Evolutionary conservation across 2,797 vertebrate species (phyloP).

Genomic region (Tragopan temminckii): DNA sequence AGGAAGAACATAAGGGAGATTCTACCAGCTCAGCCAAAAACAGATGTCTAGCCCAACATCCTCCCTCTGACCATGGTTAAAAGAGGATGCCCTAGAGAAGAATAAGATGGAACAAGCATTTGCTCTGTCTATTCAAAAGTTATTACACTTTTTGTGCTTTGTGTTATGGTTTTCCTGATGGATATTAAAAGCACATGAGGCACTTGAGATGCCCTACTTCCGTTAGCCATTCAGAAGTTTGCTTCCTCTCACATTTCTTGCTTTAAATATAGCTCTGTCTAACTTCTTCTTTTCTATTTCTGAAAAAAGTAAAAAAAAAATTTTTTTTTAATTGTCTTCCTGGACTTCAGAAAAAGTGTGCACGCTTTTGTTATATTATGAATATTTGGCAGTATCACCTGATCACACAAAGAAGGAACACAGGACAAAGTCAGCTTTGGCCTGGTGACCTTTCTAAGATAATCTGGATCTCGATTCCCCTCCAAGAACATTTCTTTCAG

Average conservation of each 20-base stretch:
- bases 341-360: not conserved
- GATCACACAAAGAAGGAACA: not conserved
- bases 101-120: not conserved
- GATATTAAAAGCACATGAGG: not conserved
- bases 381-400: not conserved
- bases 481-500: not conserved
- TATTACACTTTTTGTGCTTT: not conserved
- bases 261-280: not conserved
- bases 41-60: not conserved
- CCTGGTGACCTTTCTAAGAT: not conserved
- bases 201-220: not conserved
- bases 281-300: not conserved
- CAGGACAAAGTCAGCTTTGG: not conserved
- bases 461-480: not conserved
- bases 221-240: not conserved
- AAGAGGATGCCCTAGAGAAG: not conserved
- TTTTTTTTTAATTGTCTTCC: not conserved
- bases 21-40: not conserved
- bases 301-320: rapidly evolving
- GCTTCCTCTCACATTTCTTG: not conserved
- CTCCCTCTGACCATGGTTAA: not conserved
- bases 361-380: not conserved
- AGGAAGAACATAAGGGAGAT: not conserved
- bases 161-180: not conserved
- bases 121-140: not conserved